Conservation (phyloP, 2,797 vertebrate species). For the Hozukius guyotensis region DNA sequence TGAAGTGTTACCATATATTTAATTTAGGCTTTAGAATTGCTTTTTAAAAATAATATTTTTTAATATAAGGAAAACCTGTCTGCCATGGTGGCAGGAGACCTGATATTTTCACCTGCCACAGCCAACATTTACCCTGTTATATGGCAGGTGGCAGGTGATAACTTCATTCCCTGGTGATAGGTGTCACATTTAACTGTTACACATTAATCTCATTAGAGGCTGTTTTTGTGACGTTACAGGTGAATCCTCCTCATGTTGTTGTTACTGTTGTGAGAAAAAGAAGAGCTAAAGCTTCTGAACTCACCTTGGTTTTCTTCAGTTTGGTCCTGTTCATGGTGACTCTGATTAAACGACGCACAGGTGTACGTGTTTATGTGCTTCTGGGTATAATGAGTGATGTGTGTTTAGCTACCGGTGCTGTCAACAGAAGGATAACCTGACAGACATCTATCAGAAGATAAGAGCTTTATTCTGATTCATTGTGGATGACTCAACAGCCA, state of each 20-base stretch:
- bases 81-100: too few species aligned
- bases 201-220: neutral
- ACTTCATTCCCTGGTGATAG: too few species aligned
- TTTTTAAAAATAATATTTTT: too few species aligned
- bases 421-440: neutral
- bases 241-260: too few species aligned
- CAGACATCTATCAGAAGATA: neutral
- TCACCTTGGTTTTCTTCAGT: conserved; percentile 64
- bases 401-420: too few species aligned
- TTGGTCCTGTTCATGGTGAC: conserved; percentile 64
- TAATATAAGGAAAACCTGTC: too few species aligned
- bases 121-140: too few species aligned
- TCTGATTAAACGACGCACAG: neutral
- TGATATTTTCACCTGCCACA: too few species aligned
- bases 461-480: neutral
- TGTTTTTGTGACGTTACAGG: neutral
- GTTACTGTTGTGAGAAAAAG: neutral
- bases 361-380: neutral
- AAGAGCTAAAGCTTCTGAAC: neutral
- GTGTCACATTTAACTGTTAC: too few species aligned
- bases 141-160: too few species aligned
- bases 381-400: neutral
- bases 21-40: too few species aligned
- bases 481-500: neutral
- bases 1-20: too few species aligned